Conservation (phyloP, 2,113 vertebrate genomes). For the Scatophagus argus region DNA sequence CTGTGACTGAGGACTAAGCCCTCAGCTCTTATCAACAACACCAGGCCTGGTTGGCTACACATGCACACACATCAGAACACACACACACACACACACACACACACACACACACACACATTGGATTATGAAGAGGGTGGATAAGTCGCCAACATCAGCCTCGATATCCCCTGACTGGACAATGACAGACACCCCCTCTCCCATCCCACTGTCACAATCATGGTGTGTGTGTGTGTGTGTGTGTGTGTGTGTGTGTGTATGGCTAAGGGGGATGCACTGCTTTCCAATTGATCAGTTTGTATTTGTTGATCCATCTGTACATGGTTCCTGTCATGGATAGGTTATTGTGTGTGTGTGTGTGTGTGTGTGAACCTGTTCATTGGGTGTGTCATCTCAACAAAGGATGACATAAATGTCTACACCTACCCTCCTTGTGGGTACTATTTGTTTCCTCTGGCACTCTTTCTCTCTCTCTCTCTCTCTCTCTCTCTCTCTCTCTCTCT, state of each 20-base stretch:
- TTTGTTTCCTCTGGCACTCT: constrained; percentile 44
- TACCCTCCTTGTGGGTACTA: constrained; percentile 9
- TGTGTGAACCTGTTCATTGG: constrained; percentile 18
- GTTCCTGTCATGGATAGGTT: constrained; percentile 43
- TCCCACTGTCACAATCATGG: constrained; percentile 62
- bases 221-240: constrained; percentile 32
- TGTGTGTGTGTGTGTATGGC: neutral
- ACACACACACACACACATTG: constrained; percentile 57
- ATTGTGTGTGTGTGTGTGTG: constrained; percentile 32
- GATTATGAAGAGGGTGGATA: constrained; percentile 77
- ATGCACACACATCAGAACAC: constrained; percentile 31
- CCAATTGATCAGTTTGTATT: constrained; percentile 63
- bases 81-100: constrained; percentile 25
- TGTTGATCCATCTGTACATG: constrained; percentile 57
- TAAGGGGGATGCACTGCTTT: constrained; percentile 20
- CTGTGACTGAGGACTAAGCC: constrained; percentile 78
- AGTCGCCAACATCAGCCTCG: constrained; percentile 72
- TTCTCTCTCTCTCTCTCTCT: no score
- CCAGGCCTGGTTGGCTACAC: constrained; percentile 68
- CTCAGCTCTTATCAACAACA: constrained; percentile 80
- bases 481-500: no score
- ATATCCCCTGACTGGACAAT: constrained; percentile 79
- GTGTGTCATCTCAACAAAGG: constrained; percentile 31
- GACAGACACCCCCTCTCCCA: constrained; percentile 51
- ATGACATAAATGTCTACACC: constrained; percentile 51